phyloP scores from a whole-genome alignment of 2,888 invertebrate genomes.

The Chelonus formosanus region DNA sequence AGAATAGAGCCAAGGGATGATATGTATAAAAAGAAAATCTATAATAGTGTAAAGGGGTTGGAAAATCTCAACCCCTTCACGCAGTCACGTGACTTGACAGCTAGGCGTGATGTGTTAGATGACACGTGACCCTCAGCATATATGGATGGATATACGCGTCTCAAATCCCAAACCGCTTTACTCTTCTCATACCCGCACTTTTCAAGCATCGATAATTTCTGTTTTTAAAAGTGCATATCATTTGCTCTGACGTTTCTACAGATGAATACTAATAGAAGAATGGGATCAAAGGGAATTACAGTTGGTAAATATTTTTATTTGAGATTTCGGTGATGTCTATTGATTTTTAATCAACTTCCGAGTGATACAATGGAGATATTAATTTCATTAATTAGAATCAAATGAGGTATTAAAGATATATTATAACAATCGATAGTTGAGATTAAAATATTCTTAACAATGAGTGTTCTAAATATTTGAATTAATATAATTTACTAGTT shows the following conservation, averaged over 20 bases:
- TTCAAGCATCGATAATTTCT: conserved; percentile 29
- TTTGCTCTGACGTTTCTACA: background rate
- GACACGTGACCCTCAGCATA: conserved; percentile 52
- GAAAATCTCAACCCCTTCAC: conserved; percentile 65
- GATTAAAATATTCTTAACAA: no score
- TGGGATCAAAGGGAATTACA: background rate
- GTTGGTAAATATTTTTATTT: conserved; percentile 17
- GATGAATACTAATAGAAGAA: background rate
- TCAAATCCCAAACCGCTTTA: conserved; percentile 60
- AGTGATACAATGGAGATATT: no score
- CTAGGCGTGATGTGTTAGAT: conserved; percentile 43
- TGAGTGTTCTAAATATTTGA: no score
- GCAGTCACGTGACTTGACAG: conserved; percentile 62
- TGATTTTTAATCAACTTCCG: no score
- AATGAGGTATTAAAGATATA: no score
- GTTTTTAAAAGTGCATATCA: conserved; percentile 17
- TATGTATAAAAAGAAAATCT: conserved; percentile 27
- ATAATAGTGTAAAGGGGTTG: conserved; percentile 24
- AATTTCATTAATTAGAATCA: no score
- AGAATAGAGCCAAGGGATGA: background rate
- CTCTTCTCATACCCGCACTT: conserved; percentile 7
- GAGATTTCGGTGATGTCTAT: background rate
- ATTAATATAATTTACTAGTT: no score
- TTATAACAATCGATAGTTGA: no score
- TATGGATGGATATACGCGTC: conserved; percentile 62